These are phyloP conservation scores for Chouioia cunea DNA, from an alignment of 2,888 invertebrate species.

Conservation along the genomic window DNA sequence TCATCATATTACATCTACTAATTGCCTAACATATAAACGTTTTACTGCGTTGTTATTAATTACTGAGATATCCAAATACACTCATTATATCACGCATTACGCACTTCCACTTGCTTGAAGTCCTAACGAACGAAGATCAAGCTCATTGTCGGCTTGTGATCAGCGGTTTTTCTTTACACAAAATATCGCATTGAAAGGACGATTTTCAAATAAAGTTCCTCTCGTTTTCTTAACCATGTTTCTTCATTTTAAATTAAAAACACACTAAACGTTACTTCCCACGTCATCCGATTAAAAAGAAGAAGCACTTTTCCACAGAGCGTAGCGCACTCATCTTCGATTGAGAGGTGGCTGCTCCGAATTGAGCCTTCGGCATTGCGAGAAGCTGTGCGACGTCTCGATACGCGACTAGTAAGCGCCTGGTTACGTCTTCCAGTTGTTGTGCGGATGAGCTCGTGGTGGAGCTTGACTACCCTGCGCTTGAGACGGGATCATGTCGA, in stretches of 20 bases:
- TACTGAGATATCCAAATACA: conserved; percentile 56
- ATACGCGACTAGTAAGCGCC: conserved; percentile 43
- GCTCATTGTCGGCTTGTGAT: conserved; percentile 42
- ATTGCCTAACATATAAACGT: conserved; percentile 58
- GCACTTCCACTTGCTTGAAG: conserved; percentile 45
- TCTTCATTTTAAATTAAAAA: conserved; percentile 38
- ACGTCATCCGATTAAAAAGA: conserved; percentile 13
- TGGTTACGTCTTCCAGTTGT: conserved; percentile 75
- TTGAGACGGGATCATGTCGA: conserved; percentile 92
- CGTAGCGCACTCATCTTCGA: background rate
- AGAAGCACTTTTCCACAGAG: conserved; percentile 42
- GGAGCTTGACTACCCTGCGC: conserved; percentile 68
- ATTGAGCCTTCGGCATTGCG: too few species aligned
- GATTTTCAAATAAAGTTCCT: conserved; percentile 30
- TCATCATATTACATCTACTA: conserved; percentile 57
- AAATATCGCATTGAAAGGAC: conserved; percentile 41
- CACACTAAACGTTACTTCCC: conserved; percentile 40
- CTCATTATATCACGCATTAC: conserved; percentile 53
- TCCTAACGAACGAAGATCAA: conserved; percentile 45
- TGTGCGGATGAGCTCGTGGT: conserved; percentile 69
- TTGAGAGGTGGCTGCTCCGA: too few species aligned
- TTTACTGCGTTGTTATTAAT: conserved; percentile 53
- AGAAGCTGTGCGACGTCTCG: conserved; percentile 20
- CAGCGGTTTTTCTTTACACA: conserved; percentile 25
- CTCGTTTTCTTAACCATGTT: conserved; percentile 14